Conservation (phyloP, 2,797 vertebrate species). For the Tarsius wallacei region DNA sequence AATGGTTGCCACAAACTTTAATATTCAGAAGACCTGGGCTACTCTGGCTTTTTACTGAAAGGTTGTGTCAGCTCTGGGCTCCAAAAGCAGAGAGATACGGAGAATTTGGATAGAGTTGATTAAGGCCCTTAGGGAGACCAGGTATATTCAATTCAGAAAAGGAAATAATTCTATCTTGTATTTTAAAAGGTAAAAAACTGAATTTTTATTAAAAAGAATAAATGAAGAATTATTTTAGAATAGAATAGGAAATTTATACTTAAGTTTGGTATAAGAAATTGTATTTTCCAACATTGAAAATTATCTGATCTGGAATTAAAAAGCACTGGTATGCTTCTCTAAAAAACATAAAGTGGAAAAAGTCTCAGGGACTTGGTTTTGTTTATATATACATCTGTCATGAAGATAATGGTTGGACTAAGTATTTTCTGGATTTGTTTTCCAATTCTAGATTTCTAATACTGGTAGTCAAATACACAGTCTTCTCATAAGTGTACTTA, state of each 20-base stretch:
- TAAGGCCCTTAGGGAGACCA: not conserved
- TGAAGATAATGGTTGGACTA: not conserved
- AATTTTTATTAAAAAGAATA: constrained; percentile 11
- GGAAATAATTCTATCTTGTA: not conserved
- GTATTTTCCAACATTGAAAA: constrained; percentile 40
- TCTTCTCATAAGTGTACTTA: constrained; percentile 4
- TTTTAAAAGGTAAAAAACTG: constrained; percentile 30
- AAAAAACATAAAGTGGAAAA: not conserved
- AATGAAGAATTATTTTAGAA: constrained; percentile 45
- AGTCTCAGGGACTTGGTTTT: not conserved
- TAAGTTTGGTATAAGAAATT: constrained; percentile 24
- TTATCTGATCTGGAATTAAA: constrained; percentile 10
- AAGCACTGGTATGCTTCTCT: not conserved
- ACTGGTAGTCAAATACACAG: not conserved
- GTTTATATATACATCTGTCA: not conserved
- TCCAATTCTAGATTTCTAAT: not conserved
- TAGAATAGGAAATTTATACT: constrained; percentile 9
- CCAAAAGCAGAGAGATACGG: not conserved
- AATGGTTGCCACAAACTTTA: constrained; percentile 63
- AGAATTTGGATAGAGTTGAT: constrained; percentile 48
- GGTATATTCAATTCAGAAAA: constrained; percentile 7
- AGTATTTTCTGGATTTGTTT: constrained; percentile 47
- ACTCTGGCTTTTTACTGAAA: constrained; percentile 58
- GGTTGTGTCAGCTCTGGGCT: constrained; percentile 1
- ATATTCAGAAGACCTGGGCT: constrained; percentile 54